Percentiles rank a stretch among this genome's conserved stretches.
These are phyloP conservation scores for Tuberolachnus salignus DNA, from an alignment of 2,888 invertebrate species.

Conservation along the genomic window DNA sequence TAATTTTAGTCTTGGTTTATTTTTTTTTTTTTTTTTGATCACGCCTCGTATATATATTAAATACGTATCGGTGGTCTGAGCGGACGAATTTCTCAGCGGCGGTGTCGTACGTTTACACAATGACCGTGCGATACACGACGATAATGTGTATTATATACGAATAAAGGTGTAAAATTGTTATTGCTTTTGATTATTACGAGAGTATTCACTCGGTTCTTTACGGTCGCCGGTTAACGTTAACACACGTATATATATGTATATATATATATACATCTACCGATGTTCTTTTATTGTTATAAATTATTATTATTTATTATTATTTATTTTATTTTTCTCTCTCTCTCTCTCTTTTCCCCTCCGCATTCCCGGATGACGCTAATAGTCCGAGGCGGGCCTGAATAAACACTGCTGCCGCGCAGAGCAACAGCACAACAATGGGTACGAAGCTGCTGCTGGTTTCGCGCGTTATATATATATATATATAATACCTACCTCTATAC, in stretches of 20 bases:
- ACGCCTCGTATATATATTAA: too few species aligned
- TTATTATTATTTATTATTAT: conserved; percentile 3
- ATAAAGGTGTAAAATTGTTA: conserved; percentile 52
- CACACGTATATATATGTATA: not conserved
- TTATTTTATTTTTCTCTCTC: not conserved
- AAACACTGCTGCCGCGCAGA: conserved; percentile 26
- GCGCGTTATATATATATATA: conserved; percentile 27
- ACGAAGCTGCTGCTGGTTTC: not conserved
- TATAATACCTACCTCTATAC: not conserved
- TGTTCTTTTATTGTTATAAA: not conserved
- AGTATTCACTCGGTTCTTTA: conserved; percentile 18
- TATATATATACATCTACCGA: not conserved
- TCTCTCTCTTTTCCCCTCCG: not conserved
- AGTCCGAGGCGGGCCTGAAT: conserved; percentile 30
- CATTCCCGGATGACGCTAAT: conserved; percentile 40
- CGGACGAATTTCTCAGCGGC: too few species aligned
- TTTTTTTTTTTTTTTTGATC: too few species aligned
- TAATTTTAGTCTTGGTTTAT: too few species aligned
- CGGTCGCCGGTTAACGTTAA: too few species aligned
- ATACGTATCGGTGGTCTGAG: too few species aligned
- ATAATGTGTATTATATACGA: not conserved
- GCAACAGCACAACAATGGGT: conserved; percentile 19
- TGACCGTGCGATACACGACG: too few species aligned
- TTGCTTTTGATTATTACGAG: conserved; percentile 41
- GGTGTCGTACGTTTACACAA: too few species aligned